Conservation (phyloP, 2,113 vertebrate genomes). For the Prinia subflava region DNA sequence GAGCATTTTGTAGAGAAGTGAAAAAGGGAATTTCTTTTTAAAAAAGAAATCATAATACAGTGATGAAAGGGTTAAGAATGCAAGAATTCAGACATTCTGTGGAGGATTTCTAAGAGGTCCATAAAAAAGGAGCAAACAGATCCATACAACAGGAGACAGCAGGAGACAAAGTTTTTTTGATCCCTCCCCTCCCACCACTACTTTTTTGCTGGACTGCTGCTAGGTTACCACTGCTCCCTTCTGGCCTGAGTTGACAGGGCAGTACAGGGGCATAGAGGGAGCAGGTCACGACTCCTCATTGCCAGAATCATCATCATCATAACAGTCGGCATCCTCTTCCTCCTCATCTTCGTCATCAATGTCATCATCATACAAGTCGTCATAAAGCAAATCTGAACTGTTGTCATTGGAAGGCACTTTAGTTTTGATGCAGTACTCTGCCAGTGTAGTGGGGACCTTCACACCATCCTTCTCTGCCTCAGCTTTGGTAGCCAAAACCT, state of each 20-base stretch:
- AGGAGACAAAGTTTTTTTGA: slow-evolving; percentile 58
- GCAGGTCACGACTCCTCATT: slow-evolving; percentile 94
- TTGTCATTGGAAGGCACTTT: slow-evolving; percentile 98
- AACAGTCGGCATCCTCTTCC: slow-evolving; percentile 88
- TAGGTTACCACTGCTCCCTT: slow-evolving; percentile 74
- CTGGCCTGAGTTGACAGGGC: slow-evolving; percentile 76
- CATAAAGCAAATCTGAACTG: slow-evolving; percentile 97
- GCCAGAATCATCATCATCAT: slow-evolving; percentile 95
- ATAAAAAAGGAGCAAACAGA: slow-evolving; percentile 75
- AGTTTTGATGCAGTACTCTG: slow-evolving; percentile 99
- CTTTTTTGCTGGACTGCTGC: slow-evolving; percentile 70
- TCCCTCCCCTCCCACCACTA: not conserved
- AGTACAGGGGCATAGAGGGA: slow-evolving; percentile 67
- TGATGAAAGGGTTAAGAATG: slow-evolving; percentile 73
- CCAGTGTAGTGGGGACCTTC: slow-evolving; percentile 96
- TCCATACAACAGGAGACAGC: slow-evolving; percentile 72
- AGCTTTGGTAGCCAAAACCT: slow-evolving; percentile 15
- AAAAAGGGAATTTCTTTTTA: slow-evolving; percentile 32
- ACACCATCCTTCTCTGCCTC: slow-evolving; percentile 97
- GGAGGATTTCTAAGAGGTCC: slow-evolving; percentile 73
- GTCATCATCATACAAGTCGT: slow-evolving; percentile 95
- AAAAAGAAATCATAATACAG: slow-evolving; percentile 67
- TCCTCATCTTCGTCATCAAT: slow-evolving; percentile 93
- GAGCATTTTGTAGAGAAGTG: slow-evolving; percentile 58
- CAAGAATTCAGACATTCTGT: slow-evolving; percentile 73